Percentiles rank a stretch among this genome's conserved stretches.
Evolutionary conservation across 2,888 invertebrate genomes (phyloP).

Genomic region (Folsomia candida): DNA sequence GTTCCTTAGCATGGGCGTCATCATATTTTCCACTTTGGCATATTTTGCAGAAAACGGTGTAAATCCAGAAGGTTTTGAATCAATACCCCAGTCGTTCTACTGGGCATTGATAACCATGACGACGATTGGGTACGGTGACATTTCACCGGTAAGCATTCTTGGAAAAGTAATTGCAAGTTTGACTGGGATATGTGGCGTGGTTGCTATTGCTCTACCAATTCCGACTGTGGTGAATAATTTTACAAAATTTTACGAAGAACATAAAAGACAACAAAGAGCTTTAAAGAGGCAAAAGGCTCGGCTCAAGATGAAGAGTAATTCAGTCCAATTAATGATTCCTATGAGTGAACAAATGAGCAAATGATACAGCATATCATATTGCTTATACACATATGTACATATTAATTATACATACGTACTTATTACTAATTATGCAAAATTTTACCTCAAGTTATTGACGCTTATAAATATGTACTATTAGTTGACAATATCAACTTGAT

Average conservation of each 20-base stretch:
- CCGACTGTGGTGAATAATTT: background rate
- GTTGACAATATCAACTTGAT: no score
- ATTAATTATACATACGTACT: no score
- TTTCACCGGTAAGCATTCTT: background rate
- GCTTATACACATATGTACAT: no score
- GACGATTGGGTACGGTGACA: background rate
- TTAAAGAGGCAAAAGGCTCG: background rate
- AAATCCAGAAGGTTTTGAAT: background rate
- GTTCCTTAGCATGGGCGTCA: background rate
- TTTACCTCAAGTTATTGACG: no score
- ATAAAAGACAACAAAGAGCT: background rate
- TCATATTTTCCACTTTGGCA: background rate
- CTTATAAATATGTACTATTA: no score
- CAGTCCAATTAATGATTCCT: no score
- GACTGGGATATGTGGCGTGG: background rate
- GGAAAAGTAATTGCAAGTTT: background rate
- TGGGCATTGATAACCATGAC: slow-evolving; percentile 5
- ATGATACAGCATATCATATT: no score
- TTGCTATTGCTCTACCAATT: background rate
- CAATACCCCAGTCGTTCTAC: background rate
- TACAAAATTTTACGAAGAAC: slow-evolving; percentile 30
- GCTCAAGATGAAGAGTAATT: no score
- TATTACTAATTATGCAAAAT: no score
- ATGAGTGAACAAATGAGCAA: no score
- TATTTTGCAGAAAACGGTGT: background rate